Evolutionary conservation across 2,113 vertebrate species (phyloP).

Genomic region (Coptodon bakossiorum): DNA sequence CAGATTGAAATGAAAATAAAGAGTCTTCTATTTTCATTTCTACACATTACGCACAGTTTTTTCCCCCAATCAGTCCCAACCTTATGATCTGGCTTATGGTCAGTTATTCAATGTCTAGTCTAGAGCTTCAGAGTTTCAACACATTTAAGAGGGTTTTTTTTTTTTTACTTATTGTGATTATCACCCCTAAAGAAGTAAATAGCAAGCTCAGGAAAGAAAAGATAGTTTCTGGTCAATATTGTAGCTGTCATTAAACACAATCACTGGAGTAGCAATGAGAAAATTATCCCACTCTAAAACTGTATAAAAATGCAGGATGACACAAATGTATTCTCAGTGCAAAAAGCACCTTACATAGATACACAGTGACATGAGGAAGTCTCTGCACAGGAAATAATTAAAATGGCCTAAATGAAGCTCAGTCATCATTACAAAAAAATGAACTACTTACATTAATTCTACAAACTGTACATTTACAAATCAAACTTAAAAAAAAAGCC

Average conservation of each 20-base stretch:
- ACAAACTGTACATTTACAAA: not conserved
- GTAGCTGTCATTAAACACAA: not conserved
- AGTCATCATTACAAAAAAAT: not conserved
- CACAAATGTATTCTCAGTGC: not conserved
- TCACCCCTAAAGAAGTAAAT: not conserved
- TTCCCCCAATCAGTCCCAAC: not conserved
- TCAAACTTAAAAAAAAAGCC: fast-evolving
- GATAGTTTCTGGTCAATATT: not conserved
- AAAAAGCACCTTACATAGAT: not conserved
- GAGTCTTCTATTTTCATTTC: not conserved
- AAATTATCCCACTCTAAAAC: not conserved
- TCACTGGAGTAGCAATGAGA: not conserved
- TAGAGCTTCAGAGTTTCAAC: not conserved
- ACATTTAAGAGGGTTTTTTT: not conserved
- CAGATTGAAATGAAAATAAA: not conserved
- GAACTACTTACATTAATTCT: not conserved
- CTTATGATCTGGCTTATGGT: not conserved
- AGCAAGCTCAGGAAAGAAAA: not conserved
- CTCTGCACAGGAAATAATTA: not conserved
- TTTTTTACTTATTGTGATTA: not conserved
- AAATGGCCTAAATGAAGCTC: not conserved
- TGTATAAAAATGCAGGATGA: not conserved
- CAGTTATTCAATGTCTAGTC: not conserved
- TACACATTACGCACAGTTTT: not conserved
- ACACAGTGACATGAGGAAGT: not conserved